These are phyloP conservation scores for Capitella teleta DNA, from an alignment of 1,140 invertebrate species.

Conservation along the genomic window DNA sequence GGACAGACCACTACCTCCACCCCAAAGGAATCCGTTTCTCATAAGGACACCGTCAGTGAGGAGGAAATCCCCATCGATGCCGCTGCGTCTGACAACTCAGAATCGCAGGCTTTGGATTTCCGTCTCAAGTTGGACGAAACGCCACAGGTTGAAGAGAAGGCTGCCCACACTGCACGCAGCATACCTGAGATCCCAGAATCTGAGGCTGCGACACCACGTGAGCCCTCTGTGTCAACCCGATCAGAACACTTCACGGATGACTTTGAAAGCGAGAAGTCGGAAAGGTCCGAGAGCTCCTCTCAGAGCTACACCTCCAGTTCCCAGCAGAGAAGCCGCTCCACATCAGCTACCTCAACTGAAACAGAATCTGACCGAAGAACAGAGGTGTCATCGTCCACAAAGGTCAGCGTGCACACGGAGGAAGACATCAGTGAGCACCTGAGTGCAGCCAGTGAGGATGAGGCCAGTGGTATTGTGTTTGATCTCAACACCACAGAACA, in stretches of 20 bases:
- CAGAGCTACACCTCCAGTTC: background rate
- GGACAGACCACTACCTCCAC: too few relatives aligned
- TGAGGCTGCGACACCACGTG: too few relatives aligned
- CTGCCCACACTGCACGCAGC: too few relatives aligned
- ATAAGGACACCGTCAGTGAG: too few relatives aligned
- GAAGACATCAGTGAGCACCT: conserved; percentile 22
- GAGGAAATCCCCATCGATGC: too few relatives aligned
- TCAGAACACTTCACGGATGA: background rate
- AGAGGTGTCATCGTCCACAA: background rate
- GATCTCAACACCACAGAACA: background rate
- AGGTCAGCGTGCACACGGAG: conserved; percentile 9
- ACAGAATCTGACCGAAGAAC: background rate
- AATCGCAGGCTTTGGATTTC: too few relatives aligned
- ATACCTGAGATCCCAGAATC: too few relatives aligned
- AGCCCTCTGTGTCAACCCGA: background rate
- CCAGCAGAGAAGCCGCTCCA: background rate
- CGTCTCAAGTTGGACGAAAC: too few relatives aligned
- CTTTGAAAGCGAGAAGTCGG: background rate
- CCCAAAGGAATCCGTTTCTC: too few relatives aligned
- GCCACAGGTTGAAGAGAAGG: too few relatives aligned
- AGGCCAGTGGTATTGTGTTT: background rate
- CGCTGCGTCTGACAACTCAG: too few relatives aligned
- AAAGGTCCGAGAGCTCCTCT: background rate
- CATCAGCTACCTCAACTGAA: too few relatives aligned
- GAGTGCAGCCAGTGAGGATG: conserved; percentile 6